These are phyloP conservation scores for Drosophila planitibia DNA, from an alignment of 2,888 invertebrate species.

Conservation along the genomic window DNA sequence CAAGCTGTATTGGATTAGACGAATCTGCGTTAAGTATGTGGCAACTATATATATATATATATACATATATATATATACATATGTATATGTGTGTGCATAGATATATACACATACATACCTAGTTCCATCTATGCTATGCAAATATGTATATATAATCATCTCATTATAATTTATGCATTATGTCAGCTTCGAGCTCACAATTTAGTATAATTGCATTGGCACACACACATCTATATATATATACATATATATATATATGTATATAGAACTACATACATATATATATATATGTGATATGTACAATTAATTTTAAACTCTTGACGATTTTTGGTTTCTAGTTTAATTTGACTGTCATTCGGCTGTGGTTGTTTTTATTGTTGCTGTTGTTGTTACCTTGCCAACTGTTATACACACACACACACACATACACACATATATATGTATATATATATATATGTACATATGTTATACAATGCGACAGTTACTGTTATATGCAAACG, in stretches of 20 bases:
- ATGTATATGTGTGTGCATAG: background rate
- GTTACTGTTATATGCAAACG: slow-evolving; percentile 42
- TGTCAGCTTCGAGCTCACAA: slow-evolving; percentile 13
- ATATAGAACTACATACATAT: too few relatives aligned
- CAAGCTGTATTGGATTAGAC: background rate
- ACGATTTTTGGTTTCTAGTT: background rate
- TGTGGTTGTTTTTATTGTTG: background rate
- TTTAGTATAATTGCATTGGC: slow-evolving; percentile 45
- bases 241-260: too few relatives aligned
- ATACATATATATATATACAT: background rate
- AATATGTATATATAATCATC: background rate
- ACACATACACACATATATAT: background rate
- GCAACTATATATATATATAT: background rate
- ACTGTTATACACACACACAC: slow-evolving; percentile 22
- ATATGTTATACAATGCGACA: slow-evolving; percentile 8
- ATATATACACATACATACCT: background rate
- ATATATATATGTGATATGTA: background rate
- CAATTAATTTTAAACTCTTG: background rate
- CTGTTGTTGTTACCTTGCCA: slow-evolving; percentile 18
- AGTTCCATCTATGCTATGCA: background rate
- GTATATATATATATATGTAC: slow-evolving; percentile 1
- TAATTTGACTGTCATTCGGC: background rate
- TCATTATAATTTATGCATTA: slow-evolving; percentile 38
- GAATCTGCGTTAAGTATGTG: background rate
- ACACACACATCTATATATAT: background rate